phyloP scores from a whole-genome alignment of 1,140 invertebrate genomes.

The Eubasilissa regina region DNA sequence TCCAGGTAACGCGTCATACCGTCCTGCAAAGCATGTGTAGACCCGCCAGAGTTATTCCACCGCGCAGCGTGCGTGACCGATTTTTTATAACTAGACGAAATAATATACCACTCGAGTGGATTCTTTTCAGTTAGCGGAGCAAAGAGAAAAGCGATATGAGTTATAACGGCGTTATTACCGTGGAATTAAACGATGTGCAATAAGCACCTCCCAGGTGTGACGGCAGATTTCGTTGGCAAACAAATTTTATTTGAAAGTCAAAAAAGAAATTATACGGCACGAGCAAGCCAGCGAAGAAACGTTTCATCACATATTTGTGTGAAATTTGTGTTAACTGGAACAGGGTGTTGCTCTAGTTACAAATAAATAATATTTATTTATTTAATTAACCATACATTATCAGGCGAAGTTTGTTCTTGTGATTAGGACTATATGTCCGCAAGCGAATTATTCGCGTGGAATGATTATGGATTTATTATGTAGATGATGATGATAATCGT shows the following conservation, averaged over 20 bases:
- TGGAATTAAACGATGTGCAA: conserved; percentile 46
- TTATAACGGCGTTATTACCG: conserved; percentile 36
- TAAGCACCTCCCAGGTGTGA: conserved; percentile 43
- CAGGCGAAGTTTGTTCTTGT: too few species aligned
- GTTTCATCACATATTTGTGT: conserved; percentile 12
- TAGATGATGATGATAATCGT: too few species aligned
- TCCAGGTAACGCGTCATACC: neutral
- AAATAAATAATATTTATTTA: too few species aligned
- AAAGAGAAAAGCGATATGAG: conserved; percentile 40
- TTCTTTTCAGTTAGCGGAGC: conserved; percentile 45
- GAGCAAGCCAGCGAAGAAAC: neutral
- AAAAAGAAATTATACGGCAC: conserved; percentile 13
- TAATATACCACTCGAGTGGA: neutral
- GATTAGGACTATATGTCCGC: too few species aligned
- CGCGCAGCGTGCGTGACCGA: conserved; percentile 39
- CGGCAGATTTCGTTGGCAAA: conserved; percentile 36
- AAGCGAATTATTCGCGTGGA: too few species aligned
- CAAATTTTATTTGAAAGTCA: conserved; percentile 40
- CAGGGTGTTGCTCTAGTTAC: too few species aligned
- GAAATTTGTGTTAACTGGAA: neutral
- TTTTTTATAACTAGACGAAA: conserved; percentile 34
- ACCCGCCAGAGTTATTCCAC: conserved; percentile 17
- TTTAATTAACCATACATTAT: too few species aligned
- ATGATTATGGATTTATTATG: too few species aligned
- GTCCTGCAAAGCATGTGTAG: neutral